phyloP scores from a whole-genome alignment of 2,797 vertebrate genomes.

The Melanogrammus aeglefinus region DNA sequence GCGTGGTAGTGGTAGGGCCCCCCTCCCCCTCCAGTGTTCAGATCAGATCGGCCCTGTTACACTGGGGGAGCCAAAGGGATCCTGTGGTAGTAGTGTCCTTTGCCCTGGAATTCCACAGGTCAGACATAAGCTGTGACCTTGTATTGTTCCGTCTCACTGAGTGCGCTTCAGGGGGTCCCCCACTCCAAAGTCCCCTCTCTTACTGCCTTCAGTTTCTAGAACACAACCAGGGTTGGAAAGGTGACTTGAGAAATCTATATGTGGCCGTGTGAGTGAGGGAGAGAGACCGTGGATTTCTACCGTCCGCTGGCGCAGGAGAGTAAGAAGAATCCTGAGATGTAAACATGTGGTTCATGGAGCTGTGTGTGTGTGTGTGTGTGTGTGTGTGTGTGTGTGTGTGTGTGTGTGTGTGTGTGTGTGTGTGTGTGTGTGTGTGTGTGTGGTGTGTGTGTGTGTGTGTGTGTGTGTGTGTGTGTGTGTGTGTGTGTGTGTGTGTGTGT shows the following conservation, averaged over 20 bases:
- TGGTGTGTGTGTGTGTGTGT: neutral
- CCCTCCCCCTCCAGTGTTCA: neutral
- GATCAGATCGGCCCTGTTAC: conserved; percentile 3
- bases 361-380: conserved; percentile 22
- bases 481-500: neutral
- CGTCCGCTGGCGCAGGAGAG: neutral
- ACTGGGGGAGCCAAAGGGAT: conserved; percentile 30
- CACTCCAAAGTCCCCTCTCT: neutral
- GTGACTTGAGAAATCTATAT: neutral
- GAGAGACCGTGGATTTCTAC: neutral
- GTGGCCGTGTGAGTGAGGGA: neutral
- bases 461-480: conserved; percentile 15
- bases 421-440: conserved; percentile 10
- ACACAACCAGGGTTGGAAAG: neutral
- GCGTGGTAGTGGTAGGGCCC: too few relatives aligned
- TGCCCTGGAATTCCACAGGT: conserved; percentile 67
- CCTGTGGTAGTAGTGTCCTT: conserved; percentile 60
- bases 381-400: neutral
- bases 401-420: conserved; percentile 15
- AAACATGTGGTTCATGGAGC: conserved; percentile 19
- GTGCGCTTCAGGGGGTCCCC: conserved; percentile 24
- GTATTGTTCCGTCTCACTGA: conserved; percentile 37
- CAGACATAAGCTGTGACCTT: conserved; percentile 62
- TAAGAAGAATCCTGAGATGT: neutral
- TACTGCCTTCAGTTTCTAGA: neutral